These are phyloP conservation scores for Cephalopterus ornatus DNA, from an alignment of 2,113 vertebrate genomes.

Conservation along the genomic window DNA sequence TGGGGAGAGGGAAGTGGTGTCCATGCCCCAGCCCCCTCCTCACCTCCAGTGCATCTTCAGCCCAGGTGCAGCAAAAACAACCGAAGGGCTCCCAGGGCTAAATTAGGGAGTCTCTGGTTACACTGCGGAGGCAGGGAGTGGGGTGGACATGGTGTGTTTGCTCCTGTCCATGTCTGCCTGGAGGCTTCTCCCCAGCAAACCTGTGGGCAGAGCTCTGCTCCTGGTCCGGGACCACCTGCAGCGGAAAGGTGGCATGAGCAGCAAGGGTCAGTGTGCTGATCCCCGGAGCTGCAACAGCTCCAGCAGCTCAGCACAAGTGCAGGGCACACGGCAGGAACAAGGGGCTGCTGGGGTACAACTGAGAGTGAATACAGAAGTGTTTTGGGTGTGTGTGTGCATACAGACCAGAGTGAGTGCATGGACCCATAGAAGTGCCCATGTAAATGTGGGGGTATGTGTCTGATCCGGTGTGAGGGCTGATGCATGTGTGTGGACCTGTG, in stretches of 20 bases:
- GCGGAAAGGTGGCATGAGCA: rapidly evolving
- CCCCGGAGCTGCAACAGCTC: not conserved
- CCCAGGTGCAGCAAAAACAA: not conserved
- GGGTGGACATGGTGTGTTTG: not conserved
- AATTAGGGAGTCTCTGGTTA: not conserved
- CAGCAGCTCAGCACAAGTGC: not conserved
- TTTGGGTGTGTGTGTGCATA: rapidly evolving
- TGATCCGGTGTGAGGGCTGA: not conserved
- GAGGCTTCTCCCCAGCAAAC: not conserved
- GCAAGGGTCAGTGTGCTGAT: not conserved
- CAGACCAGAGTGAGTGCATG: not conserved
- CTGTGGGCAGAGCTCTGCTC: not conserved
- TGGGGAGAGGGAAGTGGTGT: not conserved
- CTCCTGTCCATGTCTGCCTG: not conserved
- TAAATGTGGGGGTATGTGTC: rapidly evolving
- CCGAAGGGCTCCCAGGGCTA: not conserved
- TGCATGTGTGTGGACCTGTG: not conserved
- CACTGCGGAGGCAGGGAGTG: rapidly evolving
- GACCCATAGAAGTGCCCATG: rapidly evolving
- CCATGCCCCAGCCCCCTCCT: not conserved
- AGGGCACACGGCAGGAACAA: not conserved
- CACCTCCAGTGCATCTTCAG: rapidly evolving
- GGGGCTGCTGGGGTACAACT: not conserved
- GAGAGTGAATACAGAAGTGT: not conserved
- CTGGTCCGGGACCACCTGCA: not conserved